These are phyloP conservation scores for Aviceda subcristata DNA, from an alignment of 2,113 vertebrate genomes.

Conservation along the genomic window DNA sequence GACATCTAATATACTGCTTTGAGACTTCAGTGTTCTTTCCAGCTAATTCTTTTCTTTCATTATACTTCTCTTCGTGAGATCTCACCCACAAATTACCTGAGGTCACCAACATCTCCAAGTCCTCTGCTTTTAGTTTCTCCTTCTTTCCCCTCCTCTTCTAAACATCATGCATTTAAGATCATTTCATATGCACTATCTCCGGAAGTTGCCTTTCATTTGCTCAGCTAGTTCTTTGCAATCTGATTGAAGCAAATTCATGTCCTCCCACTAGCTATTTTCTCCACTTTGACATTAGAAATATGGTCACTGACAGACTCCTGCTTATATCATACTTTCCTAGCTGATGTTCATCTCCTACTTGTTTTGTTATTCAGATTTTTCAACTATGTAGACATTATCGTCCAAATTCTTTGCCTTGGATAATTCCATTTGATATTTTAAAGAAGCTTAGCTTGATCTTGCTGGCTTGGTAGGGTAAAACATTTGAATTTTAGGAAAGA, in stretches of 20 bases:
- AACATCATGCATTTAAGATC: neutral
- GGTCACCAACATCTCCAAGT: neutral
- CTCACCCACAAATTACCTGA: neutral
- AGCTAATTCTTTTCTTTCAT: neutral
- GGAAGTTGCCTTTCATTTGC: neutral
- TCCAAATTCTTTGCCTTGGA: neutral
- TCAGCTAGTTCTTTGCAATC: neutral
- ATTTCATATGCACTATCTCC: neutral
- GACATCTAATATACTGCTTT: neutral
- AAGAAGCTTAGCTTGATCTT: neutral
- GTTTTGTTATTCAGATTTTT: neutral
- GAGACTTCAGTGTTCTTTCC: neutral
- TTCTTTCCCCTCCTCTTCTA: neutral
- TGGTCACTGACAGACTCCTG: neutral
- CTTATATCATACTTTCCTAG: neutral
- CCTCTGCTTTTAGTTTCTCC: neutral
- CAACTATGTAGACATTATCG: neutral
- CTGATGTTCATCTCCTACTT: neutral
- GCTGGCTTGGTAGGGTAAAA: neutral
- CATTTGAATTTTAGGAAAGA: neutral
- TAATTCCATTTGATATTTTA: neutral
- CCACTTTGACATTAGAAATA: neutral
- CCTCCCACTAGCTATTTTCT: neutral
- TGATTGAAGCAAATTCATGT: neutral
- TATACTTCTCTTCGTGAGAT: neutral